Conservation (phyloP, 2,113 vertebrate genomes). For the Oxyura jamaicensis region DNA sequence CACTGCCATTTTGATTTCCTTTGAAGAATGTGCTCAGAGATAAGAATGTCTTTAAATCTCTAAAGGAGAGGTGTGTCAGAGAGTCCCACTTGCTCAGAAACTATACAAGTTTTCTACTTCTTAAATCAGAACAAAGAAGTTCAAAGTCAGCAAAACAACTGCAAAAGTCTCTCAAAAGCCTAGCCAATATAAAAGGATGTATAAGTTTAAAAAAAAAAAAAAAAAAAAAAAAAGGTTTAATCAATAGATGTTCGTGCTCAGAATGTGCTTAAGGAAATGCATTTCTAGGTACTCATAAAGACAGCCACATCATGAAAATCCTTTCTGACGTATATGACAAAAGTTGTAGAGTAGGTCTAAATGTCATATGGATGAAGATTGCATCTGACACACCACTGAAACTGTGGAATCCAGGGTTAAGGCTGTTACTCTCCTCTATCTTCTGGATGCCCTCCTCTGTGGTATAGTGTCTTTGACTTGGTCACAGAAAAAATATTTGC, state of each 20-base stretch:
- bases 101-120: background rate
- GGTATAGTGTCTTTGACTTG: background rate
- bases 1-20: constrained; percentile 9
- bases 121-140: background rate
- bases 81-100: background rate
- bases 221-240: background rate
- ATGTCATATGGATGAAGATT: background rate
- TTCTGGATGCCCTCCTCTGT: background rate
- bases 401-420: background rate
- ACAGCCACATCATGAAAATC: background rate
- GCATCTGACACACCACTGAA: background rate
- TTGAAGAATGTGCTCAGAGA: background rate
- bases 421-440: background rate
- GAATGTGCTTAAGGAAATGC: background rate
- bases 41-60: background rate
- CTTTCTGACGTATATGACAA: background rate
- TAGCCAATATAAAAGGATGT: background rate
- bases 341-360: background rate
- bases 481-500: background rate
- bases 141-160: background rate
- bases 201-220: too few relatives aligned
- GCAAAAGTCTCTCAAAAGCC: background rate
- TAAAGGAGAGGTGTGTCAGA: background rate
- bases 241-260: background rate
- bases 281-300: background rate